These are phyloP conservation scores for Nineta flava DNA, from an alignment of 2,888 invertebrate genomes.

Conservation along the genomic window DNA sequence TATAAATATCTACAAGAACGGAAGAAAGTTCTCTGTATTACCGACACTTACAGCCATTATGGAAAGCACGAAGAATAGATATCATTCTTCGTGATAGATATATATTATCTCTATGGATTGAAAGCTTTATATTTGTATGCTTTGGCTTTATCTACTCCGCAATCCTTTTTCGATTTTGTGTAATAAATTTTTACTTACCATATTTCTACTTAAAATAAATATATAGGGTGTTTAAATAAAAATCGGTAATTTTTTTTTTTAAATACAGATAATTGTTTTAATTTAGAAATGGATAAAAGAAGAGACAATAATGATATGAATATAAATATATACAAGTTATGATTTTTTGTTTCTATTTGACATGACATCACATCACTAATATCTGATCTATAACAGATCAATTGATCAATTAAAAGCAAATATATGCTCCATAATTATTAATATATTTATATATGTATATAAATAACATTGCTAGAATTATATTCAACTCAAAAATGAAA, in stretches of 20 bases:
- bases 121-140: too few species aligned
- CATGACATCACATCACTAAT: constrained; percentile 20
- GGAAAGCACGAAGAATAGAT: too few species aligned
- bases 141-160: too few species aligned
- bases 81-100: too few species aligned
- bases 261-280: constrained; percentile 40
- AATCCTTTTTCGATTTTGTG: too few species aligned
- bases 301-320: constrained; percentile 58
- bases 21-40: too few species aligned
- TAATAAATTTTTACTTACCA: too few species aligned
- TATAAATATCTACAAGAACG: too few species aligned
- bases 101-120: too few species aligned
- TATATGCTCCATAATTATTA: constrained; percentile 4
- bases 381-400: constrained; percentile 20
- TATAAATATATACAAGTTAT: constrained; percentile 37
- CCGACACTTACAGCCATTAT: too few species aligned
- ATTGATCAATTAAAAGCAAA: constrained; percentile 6
- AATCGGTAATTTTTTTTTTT: constrained; percentile 12
- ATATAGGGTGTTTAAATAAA: too few species aligned
- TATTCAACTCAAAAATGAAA: neutral
- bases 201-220: too few species aligned
- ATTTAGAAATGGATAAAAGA: constrained; percentile 66
- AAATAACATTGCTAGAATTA: constrained; percentile 2
- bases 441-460: constrained; percentile 1
- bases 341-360: constrained; percentile 13